Conservation (phyloP, 1,140 invertebrate genomes). For the Mycetomoellerius zeteki region DNA sequence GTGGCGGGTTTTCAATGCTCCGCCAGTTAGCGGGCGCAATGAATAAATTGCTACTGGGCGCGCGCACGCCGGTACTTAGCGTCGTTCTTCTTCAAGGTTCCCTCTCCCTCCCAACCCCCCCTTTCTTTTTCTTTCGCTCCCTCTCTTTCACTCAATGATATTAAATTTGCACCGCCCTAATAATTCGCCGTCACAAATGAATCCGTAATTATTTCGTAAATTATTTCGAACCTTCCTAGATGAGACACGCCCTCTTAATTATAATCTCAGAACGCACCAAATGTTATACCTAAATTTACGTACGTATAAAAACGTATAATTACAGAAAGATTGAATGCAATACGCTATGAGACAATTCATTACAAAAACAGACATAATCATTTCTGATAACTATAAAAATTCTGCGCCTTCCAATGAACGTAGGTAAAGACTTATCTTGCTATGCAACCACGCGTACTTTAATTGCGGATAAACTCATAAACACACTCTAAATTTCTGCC, state of each 20-base stretch:
- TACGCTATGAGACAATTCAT: constrained; percentile 3
- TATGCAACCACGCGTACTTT: background rate
- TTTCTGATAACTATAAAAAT: constrained; percentile 17
- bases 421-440: constrained; percentile 7
- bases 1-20: constrained; percentile 85
- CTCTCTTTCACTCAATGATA: constrained; percentile 37
- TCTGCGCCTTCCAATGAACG: background rate
- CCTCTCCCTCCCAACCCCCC: background rate
- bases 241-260: constrained; percentile 17
- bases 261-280: background rate
- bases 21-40: constrained; percentile 86
- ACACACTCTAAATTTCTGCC: background rate
- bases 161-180: constrained; percentile 13
- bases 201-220: constrained; percentile 30
- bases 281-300: background rate
- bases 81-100: constrained; percentile 71
- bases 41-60: constrained; percentile 87
- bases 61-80: constrained; percentile 83
- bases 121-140: too few relatives aligned
- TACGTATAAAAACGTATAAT: constrained; percentile 5
- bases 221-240: constrained; percentile 3
- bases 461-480: background rate
- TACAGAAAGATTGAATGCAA: constrained; percentile 9
- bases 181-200: constrained; percentile 20
- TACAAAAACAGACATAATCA: background rate